phyloP scores from a whole-genome alignment of 2,113 vertebrate species.

The Oryzias celebensis region DNA sequence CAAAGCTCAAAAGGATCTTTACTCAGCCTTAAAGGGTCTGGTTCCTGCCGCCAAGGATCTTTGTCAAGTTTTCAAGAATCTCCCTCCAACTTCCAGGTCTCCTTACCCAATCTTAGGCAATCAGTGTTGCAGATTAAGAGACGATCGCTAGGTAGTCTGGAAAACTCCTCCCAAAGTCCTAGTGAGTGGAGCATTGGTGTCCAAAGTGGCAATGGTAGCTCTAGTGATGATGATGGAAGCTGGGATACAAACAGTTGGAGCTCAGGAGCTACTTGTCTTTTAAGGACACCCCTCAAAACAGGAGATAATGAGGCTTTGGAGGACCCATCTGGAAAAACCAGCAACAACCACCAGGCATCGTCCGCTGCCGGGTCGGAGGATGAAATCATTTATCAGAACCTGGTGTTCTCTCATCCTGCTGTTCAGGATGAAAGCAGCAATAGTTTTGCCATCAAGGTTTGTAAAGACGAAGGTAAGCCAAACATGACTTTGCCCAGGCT shows the following conservation, averaged over 20 bases:
- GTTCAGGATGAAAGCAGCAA: constrained; percentile 33
- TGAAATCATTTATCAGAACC: constrained; percentile 71
- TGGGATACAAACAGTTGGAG: constrained; percentile 78
- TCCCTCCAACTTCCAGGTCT: constrained; percentile 42
- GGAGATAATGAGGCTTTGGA: constrained; percentile 53
- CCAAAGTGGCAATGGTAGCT: constrained; percentile 65
- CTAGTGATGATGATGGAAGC: constrained; percentile 78
- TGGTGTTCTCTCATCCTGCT: constrained; percentile 41
- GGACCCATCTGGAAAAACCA: constrained; percentile 42
- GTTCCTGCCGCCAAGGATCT: constrained; percentile 46
- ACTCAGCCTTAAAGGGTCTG: constrained; percentile 40
- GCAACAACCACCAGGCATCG: constrained; percentile 2
- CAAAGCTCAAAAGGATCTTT: constrained; percentile 37
- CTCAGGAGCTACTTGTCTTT: constrained; percentile 75
- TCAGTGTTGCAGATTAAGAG: constrained; percentile 51
- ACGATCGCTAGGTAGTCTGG: constrained; percentile 46
- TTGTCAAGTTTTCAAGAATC: constrained; percentile 43
- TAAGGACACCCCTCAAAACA: constrained; percentile 70
- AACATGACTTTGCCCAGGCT: constrained; percentile 40
- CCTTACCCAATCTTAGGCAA: constrained; percentile 48
- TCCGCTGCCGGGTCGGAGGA: constrained; percentile 45
- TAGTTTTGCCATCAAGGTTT: constrained; percentile 19
- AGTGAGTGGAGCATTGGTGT: constrained; percentile 62
- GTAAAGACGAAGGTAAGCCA: constrained; percentile 46
- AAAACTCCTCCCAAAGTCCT: constrained; percentile 37